phyloP scores from a whole-genome alignment of 2,113 vertebrate species.

The Rhinolophus sinicus region DNA sequence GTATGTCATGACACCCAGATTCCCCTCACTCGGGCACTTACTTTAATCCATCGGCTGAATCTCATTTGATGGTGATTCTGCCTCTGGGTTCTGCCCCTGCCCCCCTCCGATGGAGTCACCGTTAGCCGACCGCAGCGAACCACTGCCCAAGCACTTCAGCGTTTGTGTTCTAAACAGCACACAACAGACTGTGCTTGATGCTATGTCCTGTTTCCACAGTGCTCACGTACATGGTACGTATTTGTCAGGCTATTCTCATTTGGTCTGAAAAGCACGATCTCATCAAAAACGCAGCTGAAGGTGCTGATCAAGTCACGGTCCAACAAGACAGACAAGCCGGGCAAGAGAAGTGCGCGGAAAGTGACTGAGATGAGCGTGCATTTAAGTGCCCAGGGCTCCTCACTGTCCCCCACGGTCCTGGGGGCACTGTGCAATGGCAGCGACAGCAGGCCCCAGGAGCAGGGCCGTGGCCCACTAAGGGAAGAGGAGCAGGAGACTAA shows the following conservation, averaged over 20 bases:
- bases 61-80: not conserved
- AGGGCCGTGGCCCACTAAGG: not conserved
- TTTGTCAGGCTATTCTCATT: not conserved
- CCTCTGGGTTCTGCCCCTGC: not conserved
- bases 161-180: not conserved
- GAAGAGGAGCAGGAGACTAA: not conserved
- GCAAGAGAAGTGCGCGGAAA: not conserved
- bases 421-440: not conserved
- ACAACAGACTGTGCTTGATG: not conserved
- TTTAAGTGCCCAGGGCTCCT: not conserved
- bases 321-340: not conserved
- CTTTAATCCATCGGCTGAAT: not conserved
- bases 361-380: not conserved
- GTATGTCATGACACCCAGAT: fast-evolving
- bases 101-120: not conserved
- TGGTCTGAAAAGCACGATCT: not conserved
- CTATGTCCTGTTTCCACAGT: not conserved
- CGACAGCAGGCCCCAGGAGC: not conserved
- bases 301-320: not conserved
- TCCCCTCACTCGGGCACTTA: not conserved
- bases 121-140: not conserved
- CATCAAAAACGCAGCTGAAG: not conserved
- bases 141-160: not conserved
- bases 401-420: not conserved
- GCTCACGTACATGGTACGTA: not conserved